phyloP scores from a whole-genome alignment of 1,140 invertebrate species.

The Trinorchestia longiramus region DNA sequence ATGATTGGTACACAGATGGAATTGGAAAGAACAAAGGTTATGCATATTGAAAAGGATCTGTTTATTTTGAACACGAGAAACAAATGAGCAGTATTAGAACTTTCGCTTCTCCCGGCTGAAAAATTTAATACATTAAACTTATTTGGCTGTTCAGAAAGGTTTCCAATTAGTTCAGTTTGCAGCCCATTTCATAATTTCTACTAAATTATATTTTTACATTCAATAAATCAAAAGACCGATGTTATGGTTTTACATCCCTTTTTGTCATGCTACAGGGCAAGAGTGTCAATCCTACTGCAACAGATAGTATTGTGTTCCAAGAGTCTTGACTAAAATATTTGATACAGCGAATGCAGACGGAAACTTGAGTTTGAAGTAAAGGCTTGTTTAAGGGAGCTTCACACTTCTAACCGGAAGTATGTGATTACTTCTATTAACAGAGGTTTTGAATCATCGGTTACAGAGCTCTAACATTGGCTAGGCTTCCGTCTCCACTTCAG shows the following conservation, averaged over 20 bases:
- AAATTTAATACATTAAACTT: neutral
- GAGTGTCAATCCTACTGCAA: too few species aligned
- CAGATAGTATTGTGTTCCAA: too few species aligned
- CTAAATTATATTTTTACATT: conserved; percentile 55
- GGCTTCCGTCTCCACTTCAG: too few species aligned
- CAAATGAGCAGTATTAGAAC: neutral
- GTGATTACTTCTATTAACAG: too few species aligned
- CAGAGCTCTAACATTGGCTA: too few species aligned
- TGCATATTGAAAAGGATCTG: neutral
- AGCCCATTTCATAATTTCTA: conserved; percentile 4
- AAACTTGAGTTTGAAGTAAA: too few species aligned
- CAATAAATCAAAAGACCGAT: conserved; percentile 35
- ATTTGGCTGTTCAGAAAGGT: neutral
- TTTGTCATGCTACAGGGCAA: too few species aligned
- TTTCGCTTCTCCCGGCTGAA: neutral
- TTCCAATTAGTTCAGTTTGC: neutral
- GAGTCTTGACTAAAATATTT: too few species aligned
- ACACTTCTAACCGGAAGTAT: too few species aligned
- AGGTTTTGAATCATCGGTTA: too few species aligned
- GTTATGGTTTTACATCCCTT: neutral
- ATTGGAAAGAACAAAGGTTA: conserved; percentile 1
- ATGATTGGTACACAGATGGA: neutral
- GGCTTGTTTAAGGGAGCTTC: too few species aligned
- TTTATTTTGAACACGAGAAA: neutral
- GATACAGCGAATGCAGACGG: too few species aligned